phyloP scores from a whole-genome alignment of 1,140 invertebrate genomes.

The Branchinecta lindahli region DNA sequence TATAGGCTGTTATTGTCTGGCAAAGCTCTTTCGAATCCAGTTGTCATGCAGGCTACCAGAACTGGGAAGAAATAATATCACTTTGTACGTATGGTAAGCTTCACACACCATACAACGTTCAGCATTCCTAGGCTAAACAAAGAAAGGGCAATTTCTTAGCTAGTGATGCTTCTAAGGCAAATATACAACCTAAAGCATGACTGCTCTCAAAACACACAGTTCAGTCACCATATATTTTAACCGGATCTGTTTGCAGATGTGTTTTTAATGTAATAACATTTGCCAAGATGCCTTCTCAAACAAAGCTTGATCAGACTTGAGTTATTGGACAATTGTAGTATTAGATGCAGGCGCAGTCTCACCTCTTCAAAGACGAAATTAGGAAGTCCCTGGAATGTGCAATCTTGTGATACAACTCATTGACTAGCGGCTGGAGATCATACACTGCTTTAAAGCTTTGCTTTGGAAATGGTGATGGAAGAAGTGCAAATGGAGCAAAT shows the following conservation, averaged over 20 bases:
- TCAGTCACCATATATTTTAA: background rate
- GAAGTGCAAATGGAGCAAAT: constrained; percentile 64
- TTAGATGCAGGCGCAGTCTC: constrained; percentile 22
- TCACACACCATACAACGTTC: no score
- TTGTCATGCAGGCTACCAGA: no score
- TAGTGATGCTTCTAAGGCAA: no score
- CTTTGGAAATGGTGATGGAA: constrained; percentile 65
- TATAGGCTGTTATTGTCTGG: no score
- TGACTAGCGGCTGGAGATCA: constrained; percentile 54
- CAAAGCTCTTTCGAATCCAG: no score
- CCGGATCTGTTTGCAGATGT: background rate
- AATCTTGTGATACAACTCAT: constrained; percentile 73
- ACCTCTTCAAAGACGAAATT: constrained; percentile 46
- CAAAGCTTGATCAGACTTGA: background rate
- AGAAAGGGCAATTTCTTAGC: no score
- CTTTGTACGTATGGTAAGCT: no score
- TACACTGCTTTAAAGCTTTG: constrained; percentile 55
- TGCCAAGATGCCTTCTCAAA: background rate
- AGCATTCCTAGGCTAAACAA: no score
- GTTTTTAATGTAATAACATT: background rate
- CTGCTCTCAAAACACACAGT: no score
- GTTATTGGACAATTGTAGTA: background rate
- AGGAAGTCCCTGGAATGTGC: constrained; percentile 72
- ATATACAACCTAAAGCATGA: no score
- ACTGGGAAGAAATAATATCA: no score